phyloP scores from a whole-genome alignment of 2,888 invertebrate species.

The Acanthococcus lagerstroemiae region DNA sequence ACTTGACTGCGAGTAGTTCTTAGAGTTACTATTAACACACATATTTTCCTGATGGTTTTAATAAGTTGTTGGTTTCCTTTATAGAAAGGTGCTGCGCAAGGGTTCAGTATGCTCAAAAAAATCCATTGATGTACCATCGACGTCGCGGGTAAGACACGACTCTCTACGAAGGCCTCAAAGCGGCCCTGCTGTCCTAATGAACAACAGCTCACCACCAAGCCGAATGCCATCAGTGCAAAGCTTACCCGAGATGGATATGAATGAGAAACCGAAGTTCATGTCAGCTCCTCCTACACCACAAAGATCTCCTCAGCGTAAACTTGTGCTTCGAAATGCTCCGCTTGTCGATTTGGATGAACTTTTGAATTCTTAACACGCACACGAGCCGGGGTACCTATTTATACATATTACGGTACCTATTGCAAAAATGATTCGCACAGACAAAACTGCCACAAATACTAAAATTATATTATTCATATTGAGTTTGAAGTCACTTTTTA shows the following conservation, averaged over 20 bases:
- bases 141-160: conserved; percentile 2
- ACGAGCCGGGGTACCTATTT: too few relatives aligned
- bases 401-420: too few relatives aligned
- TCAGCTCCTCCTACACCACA: conserved; percentile 28
- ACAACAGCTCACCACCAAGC: conserved; percentile 4
- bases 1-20: too few relatives aligned
- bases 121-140: conserved; percentile 1
- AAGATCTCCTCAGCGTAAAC: neutral
- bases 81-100: conserved; percentile 7
- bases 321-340: conserved; percentile 2
- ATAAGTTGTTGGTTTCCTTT: too few relatives aligned
- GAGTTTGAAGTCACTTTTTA: too few relatives aligned
- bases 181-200: conserved; percentile 23
- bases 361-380: neutral
- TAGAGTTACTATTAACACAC: too few relatives aligned
- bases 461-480: too few relatives aligned
- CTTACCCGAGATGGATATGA: neutral
- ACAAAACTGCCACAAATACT: too few relatives aligned
- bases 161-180: conserved; percentile 41
- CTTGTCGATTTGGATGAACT: conserved; percentile 23
- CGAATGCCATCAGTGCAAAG: conserved; percentile 19
- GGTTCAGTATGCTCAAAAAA: neutral
- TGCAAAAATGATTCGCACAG: too few relatives aligned
- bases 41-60: too few relatives aligned
- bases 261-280: neutral